Percentiles rank a stretch among this genome's conserved stretches.
Conservation (phyloP, 2,113 vertebrate genomes). For the Bos indicus region DNA sequence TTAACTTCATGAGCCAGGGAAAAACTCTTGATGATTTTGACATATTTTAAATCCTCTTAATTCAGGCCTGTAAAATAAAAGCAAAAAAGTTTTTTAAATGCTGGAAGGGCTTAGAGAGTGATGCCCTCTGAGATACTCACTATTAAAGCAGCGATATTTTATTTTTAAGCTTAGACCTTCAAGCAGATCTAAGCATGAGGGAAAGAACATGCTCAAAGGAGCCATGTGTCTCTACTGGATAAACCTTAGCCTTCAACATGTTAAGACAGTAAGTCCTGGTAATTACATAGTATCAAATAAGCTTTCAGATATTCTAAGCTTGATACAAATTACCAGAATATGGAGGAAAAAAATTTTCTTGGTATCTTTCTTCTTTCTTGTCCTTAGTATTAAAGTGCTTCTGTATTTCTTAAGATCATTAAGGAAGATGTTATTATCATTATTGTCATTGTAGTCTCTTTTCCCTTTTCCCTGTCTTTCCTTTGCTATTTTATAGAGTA, state of each 20-base stretch:
- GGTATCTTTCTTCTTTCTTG: not conserved
- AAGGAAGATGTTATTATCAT: not conserved
- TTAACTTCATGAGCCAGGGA: not conserved
- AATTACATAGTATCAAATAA: not conserved
- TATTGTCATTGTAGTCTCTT: not conserved
- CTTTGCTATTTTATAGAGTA: not conserved
- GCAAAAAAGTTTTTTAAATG: not conserved
- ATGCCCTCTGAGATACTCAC: not conserved
- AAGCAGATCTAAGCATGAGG: not conserved
- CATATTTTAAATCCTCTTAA: not conserved
- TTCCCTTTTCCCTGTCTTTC: not conserved
- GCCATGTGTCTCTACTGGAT: not conserved
- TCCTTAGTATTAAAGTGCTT: not conserved
- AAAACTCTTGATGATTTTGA: not conserved
- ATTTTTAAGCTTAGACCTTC: not conserved
- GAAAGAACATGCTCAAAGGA: not conserved
- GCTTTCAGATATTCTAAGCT: slow-evolving; percentile 5
- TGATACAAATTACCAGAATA: not conserved
- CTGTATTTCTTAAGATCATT: slow-evolving; percentile 17
- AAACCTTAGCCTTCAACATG: not conserved
- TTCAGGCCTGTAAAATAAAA: slow-evolving; percentile 20
- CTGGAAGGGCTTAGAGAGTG: not conserved
- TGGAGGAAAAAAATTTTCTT: not conserved
- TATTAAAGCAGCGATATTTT: not conserved
- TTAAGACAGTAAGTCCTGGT: not conserved